phyloP scores from a whole-genome alignment of 1,140 invertebrate species.

The Atta cephalotes region DNA sequence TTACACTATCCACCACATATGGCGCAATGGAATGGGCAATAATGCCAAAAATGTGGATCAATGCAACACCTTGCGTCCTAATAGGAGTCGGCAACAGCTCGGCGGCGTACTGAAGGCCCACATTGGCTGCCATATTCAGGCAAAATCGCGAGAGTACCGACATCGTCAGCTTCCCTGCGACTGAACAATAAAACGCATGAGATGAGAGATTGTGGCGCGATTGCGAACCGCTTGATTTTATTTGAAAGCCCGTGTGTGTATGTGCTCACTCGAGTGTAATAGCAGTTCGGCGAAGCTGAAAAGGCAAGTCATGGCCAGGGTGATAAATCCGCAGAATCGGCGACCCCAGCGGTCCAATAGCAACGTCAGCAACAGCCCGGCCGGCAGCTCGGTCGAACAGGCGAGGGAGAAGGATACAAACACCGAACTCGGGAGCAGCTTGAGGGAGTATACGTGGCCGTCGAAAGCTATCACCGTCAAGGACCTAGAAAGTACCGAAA shows the following conservation, averaged over 20 bases:
- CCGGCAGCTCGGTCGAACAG: constrained; percentile 90
- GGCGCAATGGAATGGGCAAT: constrained; percentile 89
- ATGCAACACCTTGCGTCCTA: constrained; percentile 88
- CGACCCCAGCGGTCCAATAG: constrained; percentile 89
- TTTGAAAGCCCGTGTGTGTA: neutral
- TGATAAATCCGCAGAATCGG: constrained; percentile 87
- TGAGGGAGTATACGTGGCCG: constrained; percentile 89
- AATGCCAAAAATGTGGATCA: constrained; percentile 89
- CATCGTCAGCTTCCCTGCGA: constrained; percentile 77
- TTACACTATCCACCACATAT: constrained; percentile 91
- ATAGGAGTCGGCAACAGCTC: constrained; percentile 89
- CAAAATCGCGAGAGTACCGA: constrained; percentile 87
- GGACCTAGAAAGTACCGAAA: constrained; percentile 84
- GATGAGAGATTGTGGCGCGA: neutral
- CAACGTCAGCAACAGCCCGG: constrained; percentile 89
- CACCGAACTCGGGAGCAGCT: constrained; percentile 88
- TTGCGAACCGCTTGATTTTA: constrained; percentile 17
- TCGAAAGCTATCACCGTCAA: constrained; percentile 89
- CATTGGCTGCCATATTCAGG: constrained; percentile 88
- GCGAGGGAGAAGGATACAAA: constrained; percentile 91
- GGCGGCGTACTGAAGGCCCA: constrained; percentile 89
- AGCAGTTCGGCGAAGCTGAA: constrained; percentile 86
- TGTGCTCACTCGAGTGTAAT: constrained; percentile 77
- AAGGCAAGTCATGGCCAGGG: constrained; percentile 86
- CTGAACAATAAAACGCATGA: constrained; percentile 62